Evolutionary conservation across 2,888 invertebrate genomes (phyloP).

Genomic region (Napeogenes sylphis): DNA sequence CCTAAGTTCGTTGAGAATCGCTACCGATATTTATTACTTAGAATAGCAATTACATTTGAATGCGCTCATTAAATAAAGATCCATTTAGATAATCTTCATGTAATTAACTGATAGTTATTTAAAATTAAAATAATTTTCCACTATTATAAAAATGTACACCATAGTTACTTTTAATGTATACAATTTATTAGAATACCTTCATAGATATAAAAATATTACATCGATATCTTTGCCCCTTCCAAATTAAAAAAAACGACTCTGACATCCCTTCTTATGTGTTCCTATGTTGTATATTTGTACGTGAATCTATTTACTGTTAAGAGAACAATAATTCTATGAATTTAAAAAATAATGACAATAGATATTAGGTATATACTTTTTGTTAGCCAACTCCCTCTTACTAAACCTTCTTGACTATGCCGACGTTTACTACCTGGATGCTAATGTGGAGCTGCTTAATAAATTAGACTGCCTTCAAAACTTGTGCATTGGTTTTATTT

Average conservation of each 20-base stretch:
- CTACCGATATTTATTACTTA: constrained; percentile 14
- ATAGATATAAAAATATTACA: constrained; percentile 1
- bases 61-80: not conserved
- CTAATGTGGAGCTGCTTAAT: too few species aligned
- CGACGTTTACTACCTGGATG: too few species aligned
- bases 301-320: too few species aligned
- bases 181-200: not conserved
- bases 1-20: constrained; percentile 16
- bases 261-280: not conserved
- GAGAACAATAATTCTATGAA: too few species aligned
- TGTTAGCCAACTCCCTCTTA: too few species aligned
- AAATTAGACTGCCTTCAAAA: too few species aligned
- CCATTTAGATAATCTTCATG: not conserved
- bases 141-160: not conserved
- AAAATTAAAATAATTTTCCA: not conserved
- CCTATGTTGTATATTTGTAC: too few species aligned
- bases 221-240: not conserved
- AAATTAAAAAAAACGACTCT: constrained; percentile 25
- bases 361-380: too few species aligned
- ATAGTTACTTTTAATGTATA: not conserved
- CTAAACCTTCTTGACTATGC: too few species aligned
- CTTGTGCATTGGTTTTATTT: too few species aligned
- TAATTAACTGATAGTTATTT: not conserved
- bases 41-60: constrained; percentile 9
- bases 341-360: too few species aligned